Conservation (phyloP, 1,140 invertebrate genomes). For the Euschistus heros region DNA sequence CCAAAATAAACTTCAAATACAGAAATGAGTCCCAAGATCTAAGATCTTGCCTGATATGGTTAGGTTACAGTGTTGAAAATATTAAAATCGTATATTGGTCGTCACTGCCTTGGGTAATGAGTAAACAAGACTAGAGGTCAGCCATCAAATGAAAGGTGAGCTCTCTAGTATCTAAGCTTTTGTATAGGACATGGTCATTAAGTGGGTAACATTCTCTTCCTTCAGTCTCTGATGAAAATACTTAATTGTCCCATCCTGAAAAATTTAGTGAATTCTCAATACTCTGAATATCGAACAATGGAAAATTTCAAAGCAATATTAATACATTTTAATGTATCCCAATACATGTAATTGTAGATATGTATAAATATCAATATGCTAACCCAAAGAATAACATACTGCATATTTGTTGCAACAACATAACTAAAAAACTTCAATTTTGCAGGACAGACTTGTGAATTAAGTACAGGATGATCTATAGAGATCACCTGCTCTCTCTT, state of each 20-base stretch:
- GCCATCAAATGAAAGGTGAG: slow-evolving; percentile 72
- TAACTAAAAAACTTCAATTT: too few relatives aligned
- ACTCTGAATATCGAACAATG: not conserved
- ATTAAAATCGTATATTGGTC: not conserved
- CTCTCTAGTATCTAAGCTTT: slow-evolving; percentile 86
- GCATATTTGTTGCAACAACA: too few relatives aligned
- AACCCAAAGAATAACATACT: too few relatives aligned
- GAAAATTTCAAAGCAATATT: slow-evolving; percentile 4
- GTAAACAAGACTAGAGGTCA: slow-evolving; percentile 44
- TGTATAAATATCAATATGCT: too few relatives aligned
- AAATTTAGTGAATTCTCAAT: slow-evolving; percentile 12
- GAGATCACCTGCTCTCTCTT: too few relatives aligned
- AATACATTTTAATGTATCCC: too few relatives aligned
- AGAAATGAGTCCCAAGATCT: too few relatives aligned
- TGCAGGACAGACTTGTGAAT: too few relatives aligned
- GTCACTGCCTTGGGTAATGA: not conserved
- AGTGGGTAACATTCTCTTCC: slow-evolving; percentile 92
- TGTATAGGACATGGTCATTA: slow-evolving; percentile 94
- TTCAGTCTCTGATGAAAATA: slow-evolving; percentile 86
- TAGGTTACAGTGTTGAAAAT: not conserved
- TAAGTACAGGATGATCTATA: too few relatives aligned
- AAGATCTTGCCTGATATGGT: not conserved
- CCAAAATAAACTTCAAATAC: too few relatives aligned
- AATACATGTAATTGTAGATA: too few relatives aligned
- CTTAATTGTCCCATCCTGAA: slow-evolving; percentile 80